Conservation (phyloP, 1,140 invertebrate species). For the Drosophila subpulchrella region DNA sequence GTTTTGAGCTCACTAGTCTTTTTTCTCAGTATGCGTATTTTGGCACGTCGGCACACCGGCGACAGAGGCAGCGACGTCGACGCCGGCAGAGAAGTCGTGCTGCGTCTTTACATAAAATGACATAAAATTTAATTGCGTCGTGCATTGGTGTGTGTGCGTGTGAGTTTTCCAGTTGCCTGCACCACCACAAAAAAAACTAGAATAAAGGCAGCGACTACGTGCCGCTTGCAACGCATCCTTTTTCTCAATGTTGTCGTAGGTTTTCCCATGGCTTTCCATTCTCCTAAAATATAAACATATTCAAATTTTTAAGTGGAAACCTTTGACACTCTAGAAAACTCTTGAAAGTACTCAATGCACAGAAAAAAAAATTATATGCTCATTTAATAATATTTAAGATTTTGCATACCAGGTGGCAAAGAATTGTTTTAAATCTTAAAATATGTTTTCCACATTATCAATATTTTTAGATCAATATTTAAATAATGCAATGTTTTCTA, state of each 20-base stretch:
- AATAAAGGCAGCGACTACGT: slow-evolving; percentile 49
- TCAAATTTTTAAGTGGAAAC: slow-evolving; percentile 2
- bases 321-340: neutral
- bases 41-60: slow-evolving; percentile 63
- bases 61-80: slow-evolving; percentile 11
- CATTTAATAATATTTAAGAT: no score
- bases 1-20: neutral
- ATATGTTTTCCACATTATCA: no score
- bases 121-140: slow-evolving; percentile 56
- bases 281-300: neutral
- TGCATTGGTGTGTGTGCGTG: slow-evolving; percentile 15
- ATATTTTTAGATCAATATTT: no score
- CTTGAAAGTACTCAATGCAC: neutral
- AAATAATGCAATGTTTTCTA: no score
- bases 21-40: slow-evolving; percentile 65
- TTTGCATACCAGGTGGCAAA: no score
- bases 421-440: no score
- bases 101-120: slow-evolving; percentile 54
- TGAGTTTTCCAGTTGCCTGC: slow-evolving; percentile 44
- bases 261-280: neutral
- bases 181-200: slow-evolving; percentile 19
- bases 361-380: neutral
- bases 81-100: slow-evolving; percentile 18
- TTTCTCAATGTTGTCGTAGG: slow-evolving; percentile 49
- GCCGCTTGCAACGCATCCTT: slow-evolving; percentile 70